Base-by-base conservation (phyloP, 2,888 invertebrate species). In the Pristionchus maxplancki region DNA sequence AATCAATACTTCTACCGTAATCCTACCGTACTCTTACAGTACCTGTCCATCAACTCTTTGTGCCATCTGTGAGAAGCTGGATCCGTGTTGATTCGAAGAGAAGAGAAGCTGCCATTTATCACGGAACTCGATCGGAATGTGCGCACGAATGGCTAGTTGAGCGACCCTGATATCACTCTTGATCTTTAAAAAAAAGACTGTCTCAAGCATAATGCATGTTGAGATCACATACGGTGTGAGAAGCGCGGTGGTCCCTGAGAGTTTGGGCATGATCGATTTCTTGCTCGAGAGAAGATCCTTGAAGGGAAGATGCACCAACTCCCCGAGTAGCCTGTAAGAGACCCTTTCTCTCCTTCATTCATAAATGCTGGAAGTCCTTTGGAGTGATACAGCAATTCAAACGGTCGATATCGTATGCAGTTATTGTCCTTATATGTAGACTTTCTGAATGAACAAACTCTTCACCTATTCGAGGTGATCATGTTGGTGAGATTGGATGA, bases 31-130 rank as follows among this genome's bases (percentile, higher is more conserved):
- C n/a, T 2, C 71, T 8, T 50, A 31, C 24, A n/a, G 24, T 62
- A 71, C 74, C 58, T 85, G 58, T 28, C 64, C 44, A 28, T 82
- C 87, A 1, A 89, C 86, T 6, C 84, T 50, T 78, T 90, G 90
- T 28, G 89, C 81, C 86, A 93, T 53, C 86, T 90, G 91, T 5
- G 92, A 90, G 89, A 93, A 93, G 44, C 91, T 91, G 28, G 91
- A 89, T 9, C 93, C 93, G 71, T 92, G 90, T 24, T 31, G 24
- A 31, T 67, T 74, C 24, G 71, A 74, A n/a, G 91, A 90, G 64
- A 91, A 93, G 24, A 92, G 88, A 5, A 92, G 86, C 15, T 90
- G 89, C 93, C 93, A 93, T n/a, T 91, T 87, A 24, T 90, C 88
- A 6, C 91, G 89, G 20, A 89, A 85, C 31, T 92, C 91, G 87